A percentile compares a stretch with the other conserved stretches of the same genome.
These are phyloP conservation scores for Paralvinella palmiformis DNA, from an alignment of 1,140 invertebrate species.

Conservation along the genomic window DNA sequence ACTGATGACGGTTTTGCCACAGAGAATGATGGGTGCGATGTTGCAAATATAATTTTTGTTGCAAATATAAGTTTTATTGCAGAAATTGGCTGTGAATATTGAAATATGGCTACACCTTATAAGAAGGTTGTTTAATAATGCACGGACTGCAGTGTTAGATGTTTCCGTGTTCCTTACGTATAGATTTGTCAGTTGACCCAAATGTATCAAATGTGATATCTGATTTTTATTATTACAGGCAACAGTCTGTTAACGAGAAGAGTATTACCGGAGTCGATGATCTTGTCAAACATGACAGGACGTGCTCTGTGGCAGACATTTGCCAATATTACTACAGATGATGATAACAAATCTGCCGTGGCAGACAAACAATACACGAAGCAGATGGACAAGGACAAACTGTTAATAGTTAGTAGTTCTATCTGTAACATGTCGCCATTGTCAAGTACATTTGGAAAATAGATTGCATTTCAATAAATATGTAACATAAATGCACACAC, in stretches of 20 bases:
- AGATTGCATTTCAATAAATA: too few relatives aligned
- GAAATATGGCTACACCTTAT: too few relatives aligned
- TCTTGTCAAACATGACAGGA: conserved; percentile 45
- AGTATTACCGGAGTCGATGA: conserved; percentile 27
- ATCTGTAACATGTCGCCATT: neutral
- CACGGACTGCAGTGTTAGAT: too few relatives aligned
- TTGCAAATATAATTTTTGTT: conserved; percentile 14
- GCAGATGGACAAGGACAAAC: neutral
- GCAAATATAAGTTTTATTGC: neutral
- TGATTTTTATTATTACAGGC: conserved; percentile 22
- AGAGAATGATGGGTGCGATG: conserved; percentile 22
- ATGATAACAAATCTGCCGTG: conserved; percentile 23
- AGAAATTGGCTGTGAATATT: too few relatives aligned
- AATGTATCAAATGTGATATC: too few relatives aligned
- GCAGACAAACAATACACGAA: neutral
- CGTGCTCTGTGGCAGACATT: conserved; percentile 43
- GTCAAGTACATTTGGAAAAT: too few relatives aligned
- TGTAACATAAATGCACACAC: too few relatives aligned
- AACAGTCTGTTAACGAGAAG: conserved; percentile 25
- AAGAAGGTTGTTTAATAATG: too few relatives aligned
- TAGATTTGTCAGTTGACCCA: too few relatives aligned
- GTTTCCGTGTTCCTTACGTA: too few relatives aligned
- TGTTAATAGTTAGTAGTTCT: neutral
- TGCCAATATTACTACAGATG: conserved; percentile 28
- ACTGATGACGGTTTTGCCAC: conserved; percentile 16